Evolutionary conservation across 2,113 vertebrate genomes (phyloP).

Genomic region (Thermophis baileyi): DNA sequence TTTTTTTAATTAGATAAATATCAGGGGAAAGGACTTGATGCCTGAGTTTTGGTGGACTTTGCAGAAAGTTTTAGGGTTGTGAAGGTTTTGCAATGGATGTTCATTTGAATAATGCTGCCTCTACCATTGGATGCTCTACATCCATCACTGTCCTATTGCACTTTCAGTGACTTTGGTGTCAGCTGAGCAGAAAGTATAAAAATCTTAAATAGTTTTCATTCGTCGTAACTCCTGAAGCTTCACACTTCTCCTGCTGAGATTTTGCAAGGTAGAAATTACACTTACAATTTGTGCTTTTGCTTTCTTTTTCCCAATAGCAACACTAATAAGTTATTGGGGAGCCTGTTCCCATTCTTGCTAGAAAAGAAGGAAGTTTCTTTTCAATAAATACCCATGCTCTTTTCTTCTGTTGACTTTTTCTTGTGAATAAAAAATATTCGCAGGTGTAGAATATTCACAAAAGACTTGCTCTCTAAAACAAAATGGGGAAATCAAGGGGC

Average conservation of each 20-base stretch:
- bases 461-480: not conserved
- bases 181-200: not conserved
- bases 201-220: not conserved
- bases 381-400: not conserved
- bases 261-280: not conserved
- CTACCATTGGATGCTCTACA: not conserved
- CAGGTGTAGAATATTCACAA: not conserved
- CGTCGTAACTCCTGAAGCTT: not conserved
- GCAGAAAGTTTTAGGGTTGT: not conserved
- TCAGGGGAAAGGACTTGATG: not conserved
- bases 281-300: not conserved
- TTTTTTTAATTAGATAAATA: not conserved
- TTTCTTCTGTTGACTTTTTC: not conserved
- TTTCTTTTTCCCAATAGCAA: not conserved
- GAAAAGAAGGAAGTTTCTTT: not conserved
- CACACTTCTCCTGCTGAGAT: not conserved
- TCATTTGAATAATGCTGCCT: not conserved
- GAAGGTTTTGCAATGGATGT: not conserved
- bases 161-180: not conserved
- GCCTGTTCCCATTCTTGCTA: not conserved
- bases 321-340: not conserved
- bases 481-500: not conserved
- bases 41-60: not conserved
- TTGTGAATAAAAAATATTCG: not conserved
- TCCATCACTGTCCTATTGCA: not conserved